Evolutionary conservation across 2,113 vertebrate species (phyloP).

Genomic region (Haemorhous mexicanus): DNA sequence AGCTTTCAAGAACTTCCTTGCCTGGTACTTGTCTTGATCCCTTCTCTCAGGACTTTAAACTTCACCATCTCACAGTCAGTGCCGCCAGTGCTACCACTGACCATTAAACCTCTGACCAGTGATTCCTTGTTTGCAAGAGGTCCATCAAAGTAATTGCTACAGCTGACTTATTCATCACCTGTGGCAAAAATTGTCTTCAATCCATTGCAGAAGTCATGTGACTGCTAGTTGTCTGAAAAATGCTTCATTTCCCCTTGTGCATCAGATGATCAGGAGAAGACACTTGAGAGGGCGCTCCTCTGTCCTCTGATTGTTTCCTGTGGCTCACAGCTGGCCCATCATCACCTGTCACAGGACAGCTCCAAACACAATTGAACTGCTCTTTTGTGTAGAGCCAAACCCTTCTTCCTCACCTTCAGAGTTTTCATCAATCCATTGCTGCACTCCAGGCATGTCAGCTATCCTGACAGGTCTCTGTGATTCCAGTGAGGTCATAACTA

Average conservation of each 20-base stretch:
- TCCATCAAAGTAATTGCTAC: background rate
- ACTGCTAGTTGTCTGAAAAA: background rate
- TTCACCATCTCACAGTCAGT: background rate
- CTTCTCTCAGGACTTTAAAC: background rate
- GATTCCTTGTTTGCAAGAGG: background rate
- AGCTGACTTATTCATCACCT: background rate
- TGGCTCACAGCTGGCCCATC: background rate
- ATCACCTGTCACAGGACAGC: background rate
- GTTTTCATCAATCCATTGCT: background rate
- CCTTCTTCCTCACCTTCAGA: background rate
- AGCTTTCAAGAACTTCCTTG: background rate
- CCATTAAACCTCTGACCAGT: background rate
- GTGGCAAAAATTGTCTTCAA: background rate
- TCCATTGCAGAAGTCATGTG: background rate
- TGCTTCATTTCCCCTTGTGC: background rate
- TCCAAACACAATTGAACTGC: background rate
- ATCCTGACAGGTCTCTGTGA: background rate
- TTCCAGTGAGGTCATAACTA: background rate
- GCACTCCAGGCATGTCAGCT: background rate
- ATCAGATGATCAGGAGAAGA: background rate
- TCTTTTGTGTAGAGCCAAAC: background rate
- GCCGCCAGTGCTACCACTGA: background rate
- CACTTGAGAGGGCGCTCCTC: background rate
- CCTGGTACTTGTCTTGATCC: background rate
- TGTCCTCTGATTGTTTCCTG: background rate